Evolutionary conservation across 2,888 invertebrate genomes (phyloP).

Genomic region (Ophion costatus): DNA sequence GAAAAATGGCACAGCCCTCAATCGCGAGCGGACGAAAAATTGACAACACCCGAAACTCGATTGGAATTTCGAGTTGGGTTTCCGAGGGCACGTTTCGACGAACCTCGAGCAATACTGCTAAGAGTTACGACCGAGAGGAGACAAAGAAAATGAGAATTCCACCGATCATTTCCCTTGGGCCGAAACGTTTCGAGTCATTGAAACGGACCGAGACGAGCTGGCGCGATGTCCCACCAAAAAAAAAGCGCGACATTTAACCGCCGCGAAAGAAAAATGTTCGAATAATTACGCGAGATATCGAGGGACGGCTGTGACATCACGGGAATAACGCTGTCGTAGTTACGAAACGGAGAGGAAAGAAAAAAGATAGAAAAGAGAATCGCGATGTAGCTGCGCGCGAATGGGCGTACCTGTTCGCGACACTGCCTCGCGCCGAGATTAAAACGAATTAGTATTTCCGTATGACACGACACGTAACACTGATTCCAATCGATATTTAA

Average conservation of each 20-base stretch:
- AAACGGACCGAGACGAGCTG: not conserved
- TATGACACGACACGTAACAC: constrained; percentile 48
- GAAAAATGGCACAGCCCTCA: not conserved
- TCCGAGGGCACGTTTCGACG: not conserved
- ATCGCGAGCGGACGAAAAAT: not conserved
- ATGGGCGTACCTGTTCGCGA: constrained; percentile 70
- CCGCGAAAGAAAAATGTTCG: not conserved
- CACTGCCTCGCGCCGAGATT: constrained; percentile 50
- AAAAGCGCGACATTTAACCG: not conserved
- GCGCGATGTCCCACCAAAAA: not conserved
- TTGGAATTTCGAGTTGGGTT: not conserved
- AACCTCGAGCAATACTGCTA: not conserved
- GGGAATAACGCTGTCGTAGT: not conserved
- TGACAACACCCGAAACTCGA: not conserved
- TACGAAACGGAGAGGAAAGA: constrained; percentile 10
- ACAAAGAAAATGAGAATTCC: not conserved
- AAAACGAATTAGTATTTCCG: constrained; percentile 32
- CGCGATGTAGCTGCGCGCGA: constrained; percentile 50
- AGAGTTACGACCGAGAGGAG: not conserved
- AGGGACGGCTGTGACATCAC: not conserved
- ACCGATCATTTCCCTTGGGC: not conserved
- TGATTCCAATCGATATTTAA: constrained; percentile 12
- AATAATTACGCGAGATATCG: not conserved
- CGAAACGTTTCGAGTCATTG: not conserved
- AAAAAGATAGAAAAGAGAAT: constrained; percentile 21